Base-by-base conservation (phyloP, 2,113 vertebrate species). In the Marmota monax region DNA sequence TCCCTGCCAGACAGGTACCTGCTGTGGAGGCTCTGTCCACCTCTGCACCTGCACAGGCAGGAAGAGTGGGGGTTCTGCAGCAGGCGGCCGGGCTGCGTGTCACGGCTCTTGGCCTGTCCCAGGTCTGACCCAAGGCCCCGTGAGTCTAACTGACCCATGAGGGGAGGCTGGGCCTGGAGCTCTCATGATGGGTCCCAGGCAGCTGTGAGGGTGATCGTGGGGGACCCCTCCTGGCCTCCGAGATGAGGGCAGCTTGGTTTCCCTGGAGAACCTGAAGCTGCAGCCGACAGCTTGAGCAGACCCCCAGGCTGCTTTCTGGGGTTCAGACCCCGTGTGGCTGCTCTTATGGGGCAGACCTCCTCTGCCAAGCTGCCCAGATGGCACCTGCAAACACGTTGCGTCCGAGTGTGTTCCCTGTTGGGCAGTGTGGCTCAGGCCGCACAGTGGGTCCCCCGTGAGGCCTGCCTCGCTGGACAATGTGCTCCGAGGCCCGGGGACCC, bases 41-140 rank as follows among this genome's bases (percentile, higher is more conserved):
- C 0, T 5, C 69, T 25, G 14, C 0, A 1, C 32, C 39, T 16
- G 0, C 29, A 27, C 4, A 10, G 56, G 39, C 73, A 0, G 39
- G 48, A 5, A 6, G 4, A 34, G 29, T 7, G 1, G 14, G 12
- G 82, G 45, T 0, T 42, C 65, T 5, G 14, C 4, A 27, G 67
- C 9, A 12, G 7, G 42, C 7, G 25, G 58, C 34, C 2, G 9
- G 56, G 12, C 25, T 27, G 0, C 1, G 4, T 23, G 45, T 45
- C 12, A 12, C 37, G 37, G 67, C 29, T n/a, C 34, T 1, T n/a
- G 2, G 61, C 11, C 56, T 65, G 56, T 32, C 53, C 65, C 42
- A 53, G 23, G 61, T 45, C 51, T 67, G 23, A 51, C 53, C 69
- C 27, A 4, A 11, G 16, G 8, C 16, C 67, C 23, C 22, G 11